These are phyloP conservation scores for Corydoras maculifer DNA, from an alignment of 2,113 vertebrate species.

Conservation along the genomic window DNA sequence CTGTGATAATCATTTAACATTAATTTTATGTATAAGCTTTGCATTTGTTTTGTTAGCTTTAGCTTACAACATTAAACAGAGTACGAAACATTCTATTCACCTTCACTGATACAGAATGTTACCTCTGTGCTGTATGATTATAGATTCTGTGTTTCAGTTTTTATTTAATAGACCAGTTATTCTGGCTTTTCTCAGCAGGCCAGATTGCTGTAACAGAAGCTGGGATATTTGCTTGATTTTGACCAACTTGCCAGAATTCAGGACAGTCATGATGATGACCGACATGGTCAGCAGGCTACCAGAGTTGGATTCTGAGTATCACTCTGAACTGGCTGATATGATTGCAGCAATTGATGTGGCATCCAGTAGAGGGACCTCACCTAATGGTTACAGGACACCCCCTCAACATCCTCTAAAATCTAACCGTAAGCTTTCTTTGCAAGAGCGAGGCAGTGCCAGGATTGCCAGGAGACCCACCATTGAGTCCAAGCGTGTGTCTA, in stretches of 20 bases:
- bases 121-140: too few relatives aligned
- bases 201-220: background rate
- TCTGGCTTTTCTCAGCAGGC: too few relatives aligned
- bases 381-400: slow-evolving; percentile 45
- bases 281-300: slow-evolving; percentile 32
- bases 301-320: slow-evolving; percentile 55
- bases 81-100: too few relatives aligned
- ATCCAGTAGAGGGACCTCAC: slow-evolving; percentile 47
- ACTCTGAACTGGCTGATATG: slow-evolving; percentile 71
- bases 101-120: too few relatives aligned
- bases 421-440: slow-evolving; percentile 85
- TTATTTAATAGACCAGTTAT: too few relatives aligned
- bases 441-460: slow-evolving; percentile 72
- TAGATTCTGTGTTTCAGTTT: too few relatives aligned
- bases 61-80: too few relatives aligned
- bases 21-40: too few relatives aligned
- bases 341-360: slow-evolving; percentile 75
- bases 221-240: background rate
- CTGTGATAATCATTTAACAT: too few relatives aligned
- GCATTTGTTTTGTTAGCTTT: too few relatives aligned
- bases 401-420: slow-evolving; percentile 60
- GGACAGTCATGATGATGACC: slow-evolving; percentile 47
- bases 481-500: slow-evolving; percentile 85
- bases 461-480: slow-evolving; percentile 79
- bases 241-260: background rate